These are phyloP conservation scores for Drosophila merina DNA, from an alignment of 2,888 invertebrate genomes.

Conservation along the genomic window DNA sequence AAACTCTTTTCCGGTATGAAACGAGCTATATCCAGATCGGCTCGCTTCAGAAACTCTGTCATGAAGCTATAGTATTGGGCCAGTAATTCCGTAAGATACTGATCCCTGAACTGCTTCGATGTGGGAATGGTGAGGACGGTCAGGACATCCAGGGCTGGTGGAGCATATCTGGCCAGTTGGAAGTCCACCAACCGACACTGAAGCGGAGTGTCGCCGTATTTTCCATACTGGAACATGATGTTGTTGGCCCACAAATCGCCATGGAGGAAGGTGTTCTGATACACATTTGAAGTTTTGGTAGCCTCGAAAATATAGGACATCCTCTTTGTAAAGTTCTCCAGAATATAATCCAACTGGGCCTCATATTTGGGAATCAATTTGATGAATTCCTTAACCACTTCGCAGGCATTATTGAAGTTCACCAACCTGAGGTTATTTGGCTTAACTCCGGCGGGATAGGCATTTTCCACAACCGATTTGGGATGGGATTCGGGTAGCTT, in stretches of 20 bases:
- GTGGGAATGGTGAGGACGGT: conserved; percentile 85
- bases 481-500: conserved; percentile 72
- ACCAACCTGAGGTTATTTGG: conserved; percentile 66
- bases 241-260: conserved; percentile 85
- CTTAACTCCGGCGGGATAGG: conserved; percentile 79
- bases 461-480: conserved; percentile 81
- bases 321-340: conserved; percentile 63
- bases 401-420: conserved; percentile 74
- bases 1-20: conserved; percentile 84
- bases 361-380: conserved; percentile 80
- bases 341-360: conserved; percentile 64
- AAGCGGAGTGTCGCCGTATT: conserved; percentile 83
- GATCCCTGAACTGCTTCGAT: conserved; percentile 82
- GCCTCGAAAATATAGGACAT: conserved; percentile 79
- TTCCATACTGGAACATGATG: conserved; percentile 82
- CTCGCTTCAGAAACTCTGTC: conserved; percentile 82
- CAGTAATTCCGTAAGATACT: conserved; percentile 84
- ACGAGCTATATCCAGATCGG: conserved; percentile 83
- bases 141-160: conserved; percentile 87
- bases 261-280: conserved; percentile 83
- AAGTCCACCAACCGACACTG: conserved; percentile 89
- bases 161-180: conserved; percentile 88
- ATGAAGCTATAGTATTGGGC: conserved; percentile 86
- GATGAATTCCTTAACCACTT: conserved; percentile 78
- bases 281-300: conserved; percentile 79